Conservation (phyloP, 1,140 invertebrate species). For the Holotrichia oblita region DNA sequence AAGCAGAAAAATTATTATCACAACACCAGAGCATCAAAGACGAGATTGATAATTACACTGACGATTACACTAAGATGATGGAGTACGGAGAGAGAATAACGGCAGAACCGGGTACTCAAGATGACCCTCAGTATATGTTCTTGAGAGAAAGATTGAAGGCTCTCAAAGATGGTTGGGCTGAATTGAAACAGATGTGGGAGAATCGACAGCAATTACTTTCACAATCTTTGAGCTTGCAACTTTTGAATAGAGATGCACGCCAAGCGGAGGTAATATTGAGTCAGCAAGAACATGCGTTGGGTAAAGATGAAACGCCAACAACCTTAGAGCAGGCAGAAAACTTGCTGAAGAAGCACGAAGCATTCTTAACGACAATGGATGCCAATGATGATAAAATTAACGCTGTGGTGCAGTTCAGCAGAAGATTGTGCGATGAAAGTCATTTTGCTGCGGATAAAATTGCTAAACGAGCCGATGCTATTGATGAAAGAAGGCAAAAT, state of each 20-base stretch:
- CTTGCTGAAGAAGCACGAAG: conserved; percentile 96
- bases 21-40: conserved; percentile 98
- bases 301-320: conserved; percentile 87
- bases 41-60: conserved; percentile 98
- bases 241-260: conserved; percentile 95
- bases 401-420: conserved; percentile 91
- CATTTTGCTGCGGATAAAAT: conserved; percentile 96
- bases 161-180: conserved; percentile 98
- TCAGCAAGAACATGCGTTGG: conserved; percentile 96
- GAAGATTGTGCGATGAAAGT: conserved; percentile 86
- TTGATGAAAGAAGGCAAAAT: conserved; percentile 87
- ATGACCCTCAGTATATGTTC: conserved; percentile 99
- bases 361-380: conserved; percentile 99
- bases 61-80: conserved; percentile 99
- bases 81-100: conserved; percentile 97
- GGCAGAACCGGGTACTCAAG: conserved; percentile 75
- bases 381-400: conserved; percentile 99
- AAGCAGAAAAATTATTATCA: conserved; percentile 95
- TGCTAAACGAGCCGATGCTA: conserved; percentile 94
- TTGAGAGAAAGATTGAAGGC: conserved; percentile 95
- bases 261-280: conserved; percentile 97
- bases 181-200: conserved; percentile 99
- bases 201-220: conserved; percentile 95
- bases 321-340: conserved; percentile 98
- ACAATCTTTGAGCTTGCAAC: conserved; percentile 93